Base-by-base conservation (phyloP, 2,113 vertebrate species). In the Coracopsis vasa region DNA sequence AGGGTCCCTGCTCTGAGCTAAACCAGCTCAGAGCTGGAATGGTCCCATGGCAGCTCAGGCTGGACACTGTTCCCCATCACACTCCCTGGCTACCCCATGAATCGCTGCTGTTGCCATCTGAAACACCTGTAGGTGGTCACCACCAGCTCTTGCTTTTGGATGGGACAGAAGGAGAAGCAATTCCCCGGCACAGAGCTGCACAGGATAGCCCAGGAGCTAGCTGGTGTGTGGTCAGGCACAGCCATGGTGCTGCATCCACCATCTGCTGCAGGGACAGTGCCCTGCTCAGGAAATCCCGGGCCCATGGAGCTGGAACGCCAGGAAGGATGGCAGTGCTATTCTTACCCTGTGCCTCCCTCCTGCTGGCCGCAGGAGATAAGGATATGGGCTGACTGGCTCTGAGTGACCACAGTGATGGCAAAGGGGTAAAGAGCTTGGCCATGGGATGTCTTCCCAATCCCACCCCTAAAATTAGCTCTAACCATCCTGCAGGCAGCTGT, bases 21-120 rank as follows among this genome's bases (percentile, higher is more conserved):
- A 45, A 60, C 7, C 0, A 10, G 12, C 60, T 58, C 7, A 2
- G 44, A 18, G 29, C 19, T 10, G 67, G 48, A 48, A 8, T 1
- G 58, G 31, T 10, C 6, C 2, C 12, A 4, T 0, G 2, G 4
- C 19, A 37, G 33, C 41, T 53, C 25, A 4, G 29, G 2, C 35
- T 4, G n/a, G n/a, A 25, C n/a, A 2, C 31, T 33, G 39, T 51
- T 37, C 50, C 47, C 56, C 12, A 1, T 1, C 0, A 1, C 0
- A 2, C 0, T n/a, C 56, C 62, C 44, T 9, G 62, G 23, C 50
- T 33, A 0, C 20, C 6, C 42, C 17, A 4, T 1, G 0, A 13
- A 7, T 0, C 8, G 37, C 41, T 20, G 47, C 47, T 15, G 3
- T 11, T 3, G 53, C 10, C 72, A 16, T 44, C 8, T 33, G 54